Evolutionary conservation across 2,888 invertebrate genomes (phyloP), one percentile per base, ranked within the genome.

Genomic region (Gisinianus flammeolus): DNA sequence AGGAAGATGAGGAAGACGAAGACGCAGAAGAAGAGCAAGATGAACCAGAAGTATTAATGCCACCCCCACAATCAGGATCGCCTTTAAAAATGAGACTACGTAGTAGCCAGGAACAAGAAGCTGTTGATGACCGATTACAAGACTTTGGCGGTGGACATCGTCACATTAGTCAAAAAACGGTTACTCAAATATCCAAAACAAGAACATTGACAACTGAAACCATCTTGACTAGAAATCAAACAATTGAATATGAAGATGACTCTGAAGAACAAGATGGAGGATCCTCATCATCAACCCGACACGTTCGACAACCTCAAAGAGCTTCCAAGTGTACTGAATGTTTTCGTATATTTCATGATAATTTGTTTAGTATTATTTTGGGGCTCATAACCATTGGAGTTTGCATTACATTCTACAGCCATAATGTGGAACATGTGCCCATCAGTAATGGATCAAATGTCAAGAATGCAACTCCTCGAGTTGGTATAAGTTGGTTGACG

Each of bases 401-500:
- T 26, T 62, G 24, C 28, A 24, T 28, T 16, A 26, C 28, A 16
- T 62, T 62, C 16, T 2, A 2, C 26, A 24, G 16, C 2, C 26
- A 26, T 6, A 62, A 62, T 62, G 6, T 24, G 62, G 28, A 62
- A 12, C 26, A 62, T 62, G 62, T 44, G 44, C 44, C 44, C 19
- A 35, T 12, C 12, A 35, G 12, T 8, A 35, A 44, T 44, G 44
- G 44, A 8, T n/a, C 4, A 10, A 5, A 4, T 58, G 58, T 58
- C 6, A 62, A 62, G 12, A 62, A 24, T 62, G 28, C 8, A 5
- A 62, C 4, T 28, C 62, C 62, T 62, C 35, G 19, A 69, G 69
- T 22, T 52, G 71, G 62, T 12, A 62, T 62, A 0, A 44, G 33
- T 19, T 77, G 72, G 77, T 33, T 72, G 64, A 54, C 58, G 10